These are phyloP conservation scores for Galerucella pusilla DNA, from an alignment of 2,888 invertebrate genomes.

Conservation along the genomic window DNA sequence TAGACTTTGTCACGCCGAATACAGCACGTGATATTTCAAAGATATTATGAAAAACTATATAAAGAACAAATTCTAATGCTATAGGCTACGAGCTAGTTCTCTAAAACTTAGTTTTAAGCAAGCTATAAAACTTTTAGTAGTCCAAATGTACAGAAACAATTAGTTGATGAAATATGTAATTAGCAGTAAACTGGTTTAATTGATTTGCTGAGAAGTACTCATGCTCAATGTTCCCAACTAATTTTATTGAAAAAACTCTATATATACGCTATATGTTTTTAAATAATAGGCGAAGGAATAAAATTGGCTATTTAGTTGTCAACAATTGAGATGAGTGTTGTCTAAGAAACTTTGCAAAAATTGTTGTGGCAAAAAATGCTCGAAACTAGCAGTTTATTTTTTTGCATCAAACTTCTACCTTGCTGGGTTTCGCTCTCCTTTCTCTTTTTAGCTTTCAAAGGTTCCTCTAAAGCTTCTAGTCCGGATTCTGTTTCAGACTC, in stretches of 20 bases:
- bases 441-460: slow-evolving; percentile 72
- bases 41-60: neutral
- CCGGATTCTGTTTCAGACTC: slow-evolving; percentile 72
- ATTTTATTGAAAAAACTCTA: neutral
- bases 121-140: neutral
- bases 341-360: slow-evolving; percentile 13
- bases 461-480: slow-evolving; percentile 75
- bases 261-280: no score
- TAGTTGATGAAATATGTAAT: neutral
- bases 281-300: no score
- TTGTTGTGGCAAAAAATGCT: slow-evolving; percentile 18
- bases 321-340: neutral
- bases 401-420: slow-evolving; percentile 66
- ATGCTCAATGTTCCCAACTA: neutral
- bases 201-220: neutral
- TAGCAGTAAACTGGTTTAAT: neutral
- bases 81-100: neutral
- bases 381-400: slow-evolving; percentile 42
- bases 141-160: neutral
- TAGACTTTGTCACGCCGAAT: neutral
- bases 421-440: slow-evolving; percentile 70
- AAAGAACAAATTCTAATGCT: neutral
- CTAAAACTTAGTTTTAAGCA: neutral
- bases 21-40: neutral
- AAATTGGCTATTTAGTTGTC: neutral